These are phyloP conservation scores for Halichoerus grypus DNA, from an alignment of 2,113 vertebrate species.

Conservation along the genomic window DNA sequence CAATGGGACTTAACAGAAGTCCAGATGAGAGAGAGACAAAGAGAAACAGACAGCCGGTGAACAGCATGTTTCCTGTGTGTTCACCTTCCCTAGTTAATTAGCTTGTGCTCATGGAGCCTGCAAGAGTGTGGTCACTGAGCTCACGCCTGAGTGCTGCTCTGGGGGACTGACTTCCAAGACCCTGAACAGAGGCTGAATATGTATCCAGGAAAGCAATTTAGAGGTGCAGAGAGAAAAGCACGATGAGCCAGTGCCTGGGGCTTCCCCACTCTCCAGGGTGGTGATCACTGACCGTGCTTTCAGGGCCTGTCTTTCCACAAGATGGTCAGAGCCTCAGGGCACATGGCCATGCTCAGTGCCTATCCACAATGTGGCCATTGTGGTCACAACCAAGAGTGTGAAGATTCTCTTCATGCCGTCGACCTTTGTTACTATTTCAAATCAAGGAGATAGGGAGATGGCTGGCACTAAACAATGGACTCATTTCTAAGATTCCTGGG, in stretches of 20 bases:
- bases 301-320: conserved; percentile 29
- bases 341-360: not conserved
- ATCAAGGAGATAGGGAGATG: not conserved
- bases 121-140: not conserved
- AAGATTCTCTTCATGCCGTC: not conserved
- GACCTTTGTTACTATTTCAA: conserved; percentile 32
- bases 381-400: not conserved
- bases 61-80: not conserved
- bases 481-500: not conserved
- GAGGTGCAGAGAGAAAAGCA: conserved; percentile 2
- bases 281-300: not conserved
- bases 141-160: not conserved
- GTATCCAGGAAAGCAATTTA: conserved; percentile 61
- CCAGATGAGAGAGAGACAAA: not conserved
- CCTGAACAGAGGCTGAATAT: conserved; percentile 26
- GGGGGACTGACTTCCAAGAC: not conserved
- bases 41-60: not conserved
- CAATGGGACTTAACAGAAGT: not conserved
- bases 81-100: conserved; percentile 18
- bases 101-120: not conserved
- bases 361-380: not conserved
- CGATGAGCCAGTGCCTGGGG: not conserved
- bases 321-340: not conserved
- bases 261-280: not conserved
- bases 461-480: not conserved